Evolutionary conservation across 2,888 invertebrate species (phyloP), one percentile per base, ranked within the genome.

Genomic region (Cosmia pyralina): DNA sequence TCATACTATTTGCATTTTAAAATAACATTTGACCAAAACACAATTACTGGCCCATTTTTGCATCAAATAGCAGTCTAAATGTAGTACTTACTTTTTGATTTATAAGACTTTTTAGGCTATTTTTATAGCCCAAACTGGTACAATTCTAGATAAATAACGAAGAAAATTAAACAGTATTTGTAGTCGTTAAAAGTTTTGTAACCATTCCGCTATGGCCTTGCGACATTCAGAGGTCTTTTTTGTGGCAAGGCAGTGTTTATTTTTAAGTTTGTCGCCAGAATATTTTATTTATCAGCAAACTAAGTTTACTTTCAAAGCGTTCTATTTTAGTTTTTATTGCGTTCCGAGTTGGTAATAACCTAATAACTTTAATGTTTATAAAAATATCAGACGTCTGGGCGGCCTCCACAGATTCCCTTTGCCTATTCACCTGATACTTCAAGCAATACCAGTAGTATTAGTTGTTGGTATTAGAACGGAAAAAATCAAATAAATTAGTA

Each of bases 231-330:
- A 64, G 52, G 57, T 6, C 11, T 65, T 82, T 69, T 82, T 55
- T 77, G 69, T 71, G 28, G 59, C 59, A 38, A 60, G 13, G 5
- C 57, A 13, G 13, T 77, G 58, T 72, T 72, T 82, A 66, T 77
- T 72, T 78, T 84, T 66, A 44, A 34, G 66, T 72, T 63, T 69
- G 64, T 63, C 66, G 69, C 48, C 78, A 69, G 83, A 82, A 82
- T 69, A 72, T 58, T 72, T 78, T 58, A 82, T 72, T 82, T 72
- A 66, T 63, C 69, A 69, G 58, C 22, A 44, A 10, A 52, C 41
- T 62, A 17, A 72, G 55, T 22, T 50, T 53, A 66, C 13, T 77
- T 77, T 72, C 8, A 48, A 69, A 59, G 58, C 41, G 28, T 52
- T 15, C 19, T 50, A 46, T 69, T 72, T 62, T 34, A 34, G 57